Evolutionary conservation across 2,113 vertebrate genomes (phyloP).

Genomic region (Paracanthobrama guichenoti): DNA sequence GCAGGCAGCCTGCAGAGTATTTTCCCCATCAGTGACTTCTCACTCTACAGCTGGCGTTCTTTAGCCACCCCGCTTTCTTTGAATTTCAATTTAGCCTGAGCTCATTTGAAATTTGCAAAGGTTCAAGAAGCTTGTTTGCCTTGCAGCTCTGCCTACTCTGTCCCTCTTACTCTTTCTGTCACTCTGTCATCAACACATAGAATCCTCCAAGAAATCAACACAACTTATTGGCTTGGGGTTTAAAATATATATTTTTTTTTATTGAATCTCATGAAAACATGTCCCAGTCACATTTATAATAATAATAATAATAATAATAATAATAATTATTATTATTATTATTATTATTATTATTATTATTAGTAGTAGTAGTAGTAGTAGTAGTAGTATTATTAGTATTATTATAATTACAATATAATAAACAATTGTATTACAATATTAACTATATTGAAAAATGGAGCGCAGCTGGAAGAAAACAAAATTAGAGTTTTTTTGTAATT

Average conservation of each 20-base stretch:
- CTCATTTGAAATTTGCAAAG: slow-evolving; percentile 36
- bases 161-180: neutral
- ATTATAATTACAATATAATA: neutral
- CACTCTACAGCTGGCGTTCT: slow-evolving; percentile 11
- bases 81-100: slow-evolving; percentile 25
- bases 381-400: neutral
- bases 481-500: no score
- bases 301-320: neutral
- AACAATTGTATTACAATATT: neutral
- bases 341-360: no score
- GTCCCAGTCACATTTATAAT: neutral
- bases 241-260: neutral
- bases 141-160: slow-evolving; percentile 23
- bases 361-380: no score
- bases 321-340: neutral
- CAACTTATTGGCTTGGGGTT: neutral
- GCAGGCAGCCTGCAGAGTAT: slow-evolving; percentile 39
- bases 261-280: neutral
- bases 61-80: slow-evolving; percentile 12
- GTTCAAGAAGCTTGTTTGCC: slow-evolving; percentile 39
- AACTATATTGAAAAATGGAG: no score
- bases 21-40: slow-evolving; percentile 47
- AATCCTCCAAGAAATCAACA: neutral
- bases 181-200: neutral
- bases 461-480: no score